Evolutionary conservation across 2,888 invertebrate species (phyloP).

Genomic region (Meganola albula): DNA sequence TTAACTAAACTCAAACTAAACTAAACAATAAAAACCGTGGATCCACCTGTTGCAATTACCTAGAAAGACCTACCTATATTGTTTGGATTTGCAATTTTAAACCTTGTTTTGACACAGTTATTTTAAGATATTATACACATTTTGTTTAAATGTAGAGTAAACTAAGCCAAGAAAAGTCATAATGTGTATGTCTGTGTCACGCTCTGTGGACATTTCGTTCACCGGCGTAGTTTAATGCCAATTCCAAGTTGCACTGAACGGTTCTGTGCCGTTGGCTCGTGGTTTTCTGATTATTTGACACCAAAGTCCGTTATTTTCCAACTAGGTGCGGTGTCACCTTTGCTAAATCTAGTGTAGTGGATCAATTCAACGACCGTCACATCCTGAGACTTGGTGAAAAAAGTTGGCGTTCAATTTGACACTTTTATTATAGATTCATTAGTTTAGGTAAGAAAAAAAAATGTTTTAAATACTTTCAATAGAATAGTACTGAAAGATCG

Average conservation of each 20-base stretch:
- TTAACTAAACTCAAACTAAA: too few relatives aligned
- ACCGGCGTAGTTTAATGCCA: conserved; percentile 43
- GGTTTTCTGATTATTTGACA: conserved; percentile 62
- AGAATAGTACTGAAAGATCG: too few relatives aligned
- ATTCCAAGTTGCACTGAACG: conserved; percentile 47
- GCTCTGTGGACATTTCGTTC: conserved; percentile 43
- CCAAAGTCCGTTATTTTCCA: conserved; percentile 53
- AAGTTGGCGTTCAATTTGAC: too few relatives aligned
- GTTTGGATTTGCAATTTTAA: too few relatives aligned
- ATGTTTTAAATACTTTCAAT: too few relatives aligned
- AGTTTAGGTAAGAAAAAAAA: too few relatives aligned
- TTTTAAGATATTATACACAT: too few relatives aligned
- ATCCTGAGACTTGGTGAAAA: conserved; percentile 6
- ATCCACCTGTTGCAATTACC: too few relatives aligned
- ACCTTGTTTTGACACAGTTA: too few relatives aligned
- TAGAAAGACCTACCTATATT: too few relatives aligned
- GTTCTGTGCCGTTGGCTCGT: conserved; percentile 45
- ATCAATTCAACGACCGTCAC: conserved; percentile 18
- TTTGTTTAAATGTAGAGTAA: conserved; percentile 5
- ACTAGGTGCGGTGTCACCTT: conserved; percentile 38
- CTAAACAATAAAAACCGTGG: too few relatives aligned
- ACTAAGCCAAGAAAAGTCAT: conserved; percentile 26
- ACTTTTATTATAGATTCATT: too few relatives aligned
- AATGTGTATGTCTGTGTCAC: conserved; percentile 49
- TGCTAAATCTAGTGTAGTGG: conserved; percentile 21